Evolutionary conservation across 2,888 invertebrate species (phyloP).

Genomic region (Stenodera caucasica): DNA sequence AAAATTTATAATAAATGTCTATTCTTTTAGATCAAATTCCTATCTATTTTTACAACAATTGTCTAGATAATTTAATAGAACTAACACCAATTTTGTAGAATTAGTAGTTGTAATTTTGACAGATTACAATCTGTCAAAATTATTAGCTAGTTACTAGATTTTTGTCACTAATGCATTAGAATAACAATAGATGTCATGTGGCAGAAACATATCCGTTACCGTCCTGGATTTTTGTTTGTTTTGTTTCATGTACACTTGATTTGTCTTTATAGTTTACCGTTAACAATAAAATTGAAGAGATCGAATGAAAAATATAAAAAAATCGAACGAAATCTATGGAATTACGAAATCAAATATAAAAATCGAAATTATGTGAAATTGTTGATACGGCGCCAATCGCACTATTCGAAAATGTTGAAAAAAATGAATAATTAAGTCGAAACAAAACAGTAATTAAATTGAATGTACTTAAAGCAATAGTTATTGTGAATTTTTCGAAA

Average conservation of each 20-base stretch:
- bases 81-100: not conserved
- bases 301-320: not conserved
- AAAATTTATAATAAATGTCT: not conserved
- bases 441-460: slow-evolving; percentile 3
- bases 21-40: slow-evolving; percentile 25
- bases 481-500: slow-evolving; percentile 6
- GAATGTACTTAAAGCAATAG: too few relatives aligned
- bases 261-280: slow-evolving; percentile 17
- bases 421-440: slow-evolving; percentile 16
- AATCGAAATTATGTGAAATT: slow-evolving; percentile 33
- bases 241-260: not conserved
- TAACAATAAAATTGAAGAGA: slow-evolving; percentile 10
- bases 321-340: not conserved
- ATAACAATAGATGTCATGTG: too few relatives aligned
- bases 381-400: slow-evolving; percentile 38
- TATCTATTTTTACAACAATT: not conserved
- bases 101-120: not conserved
- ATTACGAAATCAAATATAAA: slow-evolving; percentile 19
- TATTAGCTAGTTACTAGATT: too few relatives aligned
- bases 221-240: slow-evolving; percentile 23
- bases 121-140: too few relatives aligned
- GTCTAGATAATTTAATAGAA: not conserved
- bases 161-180: too few relatives aligned
- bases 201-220: slow-evolving; percentile 39
- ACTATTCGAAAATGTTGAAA: not conserved